These are phyloP conservation scores for Patagioenas fasciata DNA, from an alignment of 2,113 vertebrate species.

Conservation along the genomic window DNA sequence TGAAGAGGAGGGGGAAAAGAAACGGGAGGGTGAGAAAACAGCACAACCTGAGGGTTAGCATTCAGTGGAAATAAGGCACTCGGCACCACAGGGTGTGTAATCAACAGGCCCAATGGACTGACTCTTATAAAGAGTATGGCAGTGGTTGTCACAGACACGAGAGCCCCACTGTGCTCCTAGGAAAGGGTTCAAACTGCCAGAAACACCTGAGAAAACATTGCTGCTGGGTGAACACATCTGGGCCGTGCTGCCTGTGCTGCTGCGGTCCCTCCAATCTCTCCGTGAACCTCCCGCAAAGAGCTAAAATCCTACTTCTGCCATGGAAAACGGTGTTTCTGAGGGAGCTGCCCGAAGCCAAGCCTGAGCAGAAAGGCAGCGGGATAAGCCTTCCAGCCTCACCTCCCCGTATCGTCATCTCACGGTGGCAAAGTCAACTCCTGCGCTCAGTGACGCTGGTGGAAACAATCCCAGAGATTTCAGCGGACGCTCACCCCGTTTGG, in stretches of 20 bases:
- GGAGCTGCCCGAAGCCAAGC: background rate
- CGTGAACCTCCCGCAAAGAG: background rate
- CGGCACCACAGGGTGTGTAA: background rate
- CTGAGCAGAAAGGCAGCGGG: background rate
- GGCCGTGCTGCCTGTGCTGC: background rate
- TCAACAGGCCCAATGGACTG: background rate
- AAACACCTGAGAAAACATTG: background rate
- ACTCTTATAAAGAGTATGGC: background rate
- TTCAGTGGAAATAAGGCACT: background rate
- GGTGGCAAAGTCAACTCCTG: background rate
- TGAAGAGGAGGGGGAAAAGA: conserved; percentile 40
- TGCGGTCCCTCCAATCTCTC: background rate
- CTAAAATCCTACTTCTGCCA: background rate
- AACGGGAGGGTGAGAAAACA: background rate
- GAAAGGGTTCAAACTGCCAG: background rate
- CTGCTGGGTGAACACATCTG: background rate
- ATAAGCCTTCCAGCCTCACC: background rate
- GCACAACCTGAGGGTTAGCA: background rate
- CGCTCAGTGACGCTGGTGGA: background rate
- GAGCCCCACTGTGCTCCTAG: background rate
- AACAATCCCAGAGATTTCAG: background rate
- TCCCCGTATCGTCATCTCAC: background rate
- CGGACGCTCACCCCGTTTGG: background rate
- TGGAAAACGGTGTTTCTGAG: background rate
- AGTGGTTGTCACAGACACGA: background rate